Conservation (phyloP, 1,140 invertebrate species). For the Plodia interpunctella region DNA sequence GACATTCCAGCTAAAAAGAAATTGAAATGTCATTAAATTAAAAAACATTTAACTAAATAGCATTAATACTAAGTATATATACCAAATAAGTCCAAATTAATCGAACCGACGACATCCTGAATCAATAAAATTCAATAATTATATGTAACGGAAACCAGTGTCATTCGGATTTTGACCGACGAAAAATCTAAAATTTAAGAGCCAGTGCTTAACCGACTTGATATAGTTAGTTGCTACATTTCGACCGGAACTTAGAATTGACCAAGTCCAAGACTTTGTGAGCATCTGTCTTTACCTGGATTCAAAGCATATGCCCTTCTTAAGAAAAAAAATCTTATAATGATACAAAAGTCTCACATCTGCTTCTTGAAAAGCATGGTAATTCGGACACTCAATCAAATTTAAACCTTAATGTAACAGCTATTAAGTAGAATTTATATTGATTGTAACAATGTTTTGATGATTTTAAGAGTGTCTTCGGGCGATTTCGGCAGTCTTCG, state of each 20-base stretch:
- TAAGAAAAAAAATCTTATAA: conserved; percentile 62
- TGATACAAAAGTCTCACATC: conserved; percentile 68
- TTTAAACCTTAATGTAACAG: conserved; percentile 9
- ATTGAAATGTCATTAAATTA: too few species aligned
- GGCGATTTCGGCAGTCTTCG: conserved; percentile 29
- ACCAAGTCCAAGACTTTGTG: conserved; percentile 33
- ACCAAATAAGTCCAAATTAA: not conserved
- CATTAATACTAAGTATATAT: too few species aligned
- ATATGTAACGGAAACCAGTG: not conserved
- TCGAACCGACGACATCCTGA: not conserved
- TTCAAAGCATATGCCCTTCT: conserved; percentile 54
- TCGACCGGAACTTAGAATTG: conserved; percentile 33
- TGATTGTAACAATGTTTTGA: not conserved
- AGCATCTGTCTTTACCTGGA: conserved; percentile 57
- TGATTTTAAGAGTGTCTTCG: conserved; percentile 33
- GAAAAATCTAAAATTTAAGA: not conserved
- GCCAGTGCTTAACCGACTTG: not conserved
- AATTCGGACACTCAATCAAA: conserved; percentile 15
- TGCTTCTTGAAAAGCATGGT: conserved; percentile 32
- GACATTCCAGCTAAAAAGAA: too few species aligned
- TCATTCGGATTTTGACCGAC: not conserved
- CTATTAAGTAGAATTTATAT: conserved; percentile 15
- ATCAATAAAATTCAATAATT: not conserved
- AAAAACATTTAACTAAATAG: too few species aligned
- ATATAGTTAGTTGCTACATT: conserved; percentile 8